Evolutionary conservation across 2,888 invertebrate species (phyloP), one percentile per base, ranked within the genome.

Genomic region (Synanthedon tipuliformis): DNA sequence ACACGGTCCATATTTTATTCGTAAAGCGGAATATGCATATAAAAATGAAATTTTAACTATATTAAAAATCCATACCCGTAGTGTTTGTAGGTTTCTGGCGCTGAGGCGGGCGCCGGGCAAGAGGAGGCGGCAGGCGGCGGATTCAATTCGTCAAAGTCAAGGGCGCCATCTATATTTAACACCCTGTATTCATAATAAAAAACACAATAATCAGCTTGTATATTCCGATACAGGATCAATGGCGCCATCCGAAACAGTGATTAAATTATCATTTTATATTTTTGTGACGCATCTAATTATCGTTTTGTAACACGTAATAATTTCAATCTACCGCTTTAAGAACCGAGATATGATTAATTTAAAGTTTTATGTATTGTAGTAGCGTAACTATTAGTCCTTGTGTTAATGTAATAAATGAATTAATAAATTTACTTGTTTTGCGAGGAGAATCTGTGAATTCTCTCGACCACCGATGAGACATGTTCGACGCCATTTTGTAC

Each of bases 141-240:
- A 83, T 94, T 94, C 48, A 95, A 81, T 69, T 94, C 93, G 61
- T 92, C 91, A 73, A 92, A 95, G 50, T 94, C 93, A 52, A 96
- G 74, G 41, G 95, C 89, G 71, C 94, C 90, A 68, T 95, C 94
- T 52, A 93, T 88, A 71, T 93, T 92, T 59, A 94, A 78, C 49
- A 94, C 91, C 56, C 86, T 84, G 69, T 0, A 50, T 12, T 40
- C 34, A 8, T 34, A 23, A 23, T 23, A 34, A 34, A 34, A 34
- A 40, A 27, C n/a, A n/a, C n/a, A 12, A 11, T 11, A 0, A 15
- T 48, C 50, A 40, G 34, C 0, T 34, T 34, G 34, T 34, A 34
- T 34, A 34, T 34, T 34, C 34, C 34, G 10, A 34, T 0, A 13
- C 8, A 41, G 13, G n/a, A 18, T n/a, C n/a, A 10, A 34, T 34